These are phyloP conservation scores for Squalus acanthias DNA, from an alignment of 2,797 vertebrate species.

Conservation along the genomic window DNA sequence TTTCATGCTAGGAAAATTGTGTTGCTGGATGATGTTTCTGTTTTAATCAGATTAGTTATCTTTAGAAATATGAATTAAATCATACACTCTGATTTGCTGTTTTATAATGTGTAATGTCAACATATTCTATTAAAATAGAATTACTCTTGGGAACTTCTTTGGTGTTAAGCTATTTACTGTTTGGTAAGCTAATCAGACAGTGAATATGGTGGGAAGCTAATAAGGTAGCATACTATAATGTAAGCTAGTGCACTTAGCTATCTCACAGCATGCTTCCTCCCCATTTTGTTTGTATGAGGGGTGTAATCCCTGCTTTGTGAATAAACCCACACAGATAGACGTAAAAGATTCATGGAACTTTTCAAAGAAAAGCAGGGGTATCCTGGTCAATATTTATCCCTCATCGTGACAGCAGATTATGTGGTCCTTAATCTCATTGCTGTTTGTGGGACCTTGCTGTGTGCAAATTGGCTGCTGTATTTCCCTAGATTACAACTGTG, in stretches of 20 bases:
- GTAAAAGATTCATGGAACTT: not conserved
- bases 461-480: not conserved
- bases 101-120: not conserved
- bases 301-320: not conserved
- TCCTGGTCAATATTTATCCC: not conserved
- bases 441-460: not conserved
- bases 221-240: not conserved
- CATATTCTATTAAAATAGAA: not conserved
- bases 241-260: not conserved
- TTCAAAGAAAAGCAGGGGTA: not conserved
- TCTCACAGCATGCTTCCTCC: not conserved
- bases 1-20: not conserved
- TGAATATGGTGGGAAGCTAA: not conserved
- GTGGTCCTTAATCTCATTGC: not conserved
- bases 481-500: not conserved
- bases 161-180: not conserved
- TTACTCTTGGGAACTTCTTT: not conserved
- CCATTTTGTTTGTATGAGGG: not conserved
- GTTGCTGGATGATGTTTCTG: not conserved
- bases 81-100: not conserved
- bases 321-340: not conserved
- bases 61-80: not conserved
- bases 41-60: not conserved
- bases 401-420: not conserved
- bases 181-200: not conserved